Percentiles rank a stretch among this genome's conserved stretches.
Evolutionary conservation across 2,113 vertebrate species (phyloP).

Genomic region (Lepidothrix coronata): DNA sequence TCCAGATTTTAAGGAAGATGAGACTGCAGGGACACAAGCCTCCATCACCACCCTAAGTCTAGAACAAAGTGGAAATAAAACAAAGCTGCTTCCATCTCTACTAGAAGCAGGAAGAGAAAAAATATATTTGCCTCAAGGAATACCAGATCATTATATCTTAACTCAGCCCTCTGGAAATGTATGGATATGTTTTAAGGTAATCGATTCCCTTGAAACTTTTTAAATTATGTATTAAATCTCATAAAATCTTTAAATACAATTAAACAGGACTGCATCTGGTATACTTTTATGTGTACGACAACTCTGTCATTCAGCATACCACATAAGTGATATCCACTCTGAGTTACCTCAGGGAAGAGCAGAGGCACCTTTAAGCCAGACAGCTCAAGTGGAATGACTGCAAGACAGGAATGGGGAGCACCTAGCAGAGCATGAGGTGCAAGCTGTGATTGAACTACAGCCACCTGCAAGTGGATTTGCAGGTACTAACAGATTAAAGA

Average conservation of each 20-base stretch:
- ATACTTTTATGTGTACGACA: not conserved
- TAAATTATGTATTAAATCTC: conserved; percentile 12
- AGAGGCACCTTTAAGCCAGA: not conserved
- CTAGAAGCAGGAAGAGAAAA: conserved; percentile 2
- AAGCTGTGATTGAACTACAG: not conserved
- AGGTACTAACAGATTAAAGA: not conserved
- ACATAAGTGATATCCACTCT: not conserved
- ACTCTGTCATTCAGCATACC: not conserved
- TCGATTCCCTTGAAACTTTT: not conserved
- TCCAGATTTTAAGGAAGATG: not conserved
- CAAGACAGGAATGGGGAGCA: not conserved
- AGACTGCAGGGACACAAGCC: not conserved
- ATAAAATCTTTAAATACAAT: not conserved
- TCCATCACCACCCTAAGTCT: not conserved
- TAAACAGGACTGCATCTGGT: not conserved
- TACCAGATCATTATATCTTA: not conserved
- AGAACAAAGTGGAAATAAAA: not conserved
- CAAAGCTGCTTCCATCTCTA: not conserved
- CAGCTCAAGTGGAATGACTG: not conserved
- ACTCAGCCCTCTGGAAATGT: not conserved
- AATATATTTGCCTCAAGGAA: not conserved
- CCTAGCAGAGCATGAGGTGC: not conserved
- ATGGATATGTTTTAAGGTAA: not conserved
- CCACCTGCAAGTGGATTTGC: not conserved
- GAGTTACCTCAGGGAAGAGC: not conserved